Evolutionary conservation across 2,113 vertebrate genomes (phyloP).

Genomic region (Mustela lutreola): DNA sequence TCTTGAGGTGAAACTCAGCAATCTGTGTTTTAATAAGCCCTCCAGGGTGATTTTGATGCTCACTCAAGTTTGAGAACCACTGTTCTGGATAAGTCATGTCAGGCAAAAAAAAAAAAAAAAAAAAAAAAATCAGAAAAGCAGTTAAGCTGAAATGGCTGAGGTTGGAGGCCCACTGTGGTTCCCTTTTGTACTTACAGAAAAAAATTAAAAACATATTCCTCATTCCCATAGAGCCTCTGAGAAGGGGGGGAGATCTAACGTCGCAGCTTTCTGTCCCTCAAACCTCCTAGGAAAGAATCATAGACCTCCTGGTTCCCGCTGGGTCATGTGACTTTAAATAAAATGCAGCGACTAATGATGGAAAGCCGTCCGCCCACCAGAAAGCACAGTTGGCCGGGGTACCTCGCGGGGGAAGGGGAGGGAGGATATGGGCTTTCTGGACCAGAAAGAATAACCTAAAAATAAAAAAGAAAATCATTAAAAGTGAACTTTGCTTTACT

Average conservation of each 20-base stretch:
- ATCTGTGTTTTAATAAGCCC: not conserved
- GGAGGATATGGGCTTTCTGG: not conserved
- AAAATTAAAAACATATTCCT: not conserved
- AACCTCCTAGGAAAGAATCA: constrained; percentile 4
- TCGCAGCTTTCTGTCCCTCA: not conserved
- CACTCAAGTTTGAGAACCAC: not conserved
- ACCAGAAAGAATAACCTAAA: not conserved
- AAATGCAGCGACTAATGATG: not conserved
- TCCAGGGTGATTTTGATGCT: not conserved
- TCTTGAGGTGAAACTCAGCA: not conserved
- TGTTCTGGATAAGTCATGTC: not conserved
- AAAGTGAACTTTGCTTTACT: not conserved
- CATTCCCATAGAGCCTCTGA: not conserved
- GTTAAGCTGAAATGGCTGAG: not conserved
- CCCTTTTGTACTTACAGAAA: not conserved
- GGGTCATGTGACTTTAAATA: not conserved
- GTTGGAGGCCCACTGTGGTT: not conserved
- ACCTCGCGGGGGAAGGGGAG: not conserved
- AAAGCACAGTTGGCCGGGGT: not conserved
- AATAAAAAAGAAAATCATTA: constrained; percentile 37
- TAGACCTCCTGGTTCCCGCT: not conserved
- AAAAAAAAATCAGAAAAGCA: not conserved
- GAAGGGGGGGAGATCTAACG: not conserved
- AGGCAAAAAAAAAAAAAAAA: not conserved
- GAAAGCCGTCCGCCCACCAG: not conserved